Percentiles rank a stretch among this genome's conserved stretches.
Evolutionary conservation across 2,113 vertebrate genomes (phyloP).

Genomic region (Embiotoca jacksoni): DNA sequence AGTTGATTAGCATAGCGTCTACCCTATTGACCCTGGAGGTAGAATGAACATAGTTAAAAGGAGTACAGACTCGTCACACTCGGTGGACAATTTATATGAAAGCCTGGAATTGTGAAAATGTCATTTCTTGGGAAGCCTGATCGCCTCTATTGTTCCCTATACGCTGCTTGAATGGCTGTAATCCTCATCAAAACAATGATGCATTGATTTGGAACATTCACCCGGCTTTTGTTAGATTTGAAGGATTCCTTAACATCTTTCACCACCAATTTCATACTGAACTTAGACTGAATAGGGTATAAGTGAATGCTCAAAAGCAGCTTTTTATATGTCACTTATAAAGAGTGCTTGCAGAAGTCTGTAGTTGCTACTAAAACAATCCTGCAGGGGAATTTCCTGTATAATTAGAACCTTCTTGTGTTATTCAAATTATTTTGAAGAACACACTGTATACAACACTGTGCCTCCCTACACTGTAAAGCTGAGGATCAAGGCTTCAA

Average conservation of each 20-base stretch:
- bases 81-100: background rate
- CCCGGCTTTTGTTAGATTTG: background rate
- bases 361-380: background rate
- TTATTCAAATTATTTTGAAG: constrained; percentile 4
- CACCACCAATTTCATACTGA: constrained; percentile 25
- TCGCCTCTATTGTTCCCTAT: constrained; percentile 24
- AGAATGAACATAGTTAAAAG: background rate
- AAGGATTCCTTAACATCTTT: background rate
- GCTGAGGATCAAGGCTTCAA: constrained; percentile 18
- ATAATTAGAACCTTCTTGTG: background rate
- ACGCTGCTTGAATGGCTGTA: background rate
- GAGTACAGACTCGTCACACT: background rate
- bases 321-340: background rate
- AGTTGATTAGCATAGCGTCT: constrained; percentile 19
- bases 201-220: constrained; percentile 23
- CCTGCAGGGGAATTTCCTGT: background rate
- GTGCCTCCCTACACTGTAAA: constrained; percentile 1
- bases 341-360: background rate
- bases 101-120: background rate
- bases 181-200: constrained; percentile 26
- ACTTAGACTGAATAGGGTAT: constrained; percentile 2
- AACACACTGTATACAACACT: background rate
- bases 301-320: background rate
- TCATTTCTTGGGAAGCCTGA: background rate
- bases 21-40: constrained; percentile 26